These are phyloP conservation scores for Xiphophorus maculatus DNA, from an alignment of 2,113 vertebrate genomes.

Conservation along the genomic window DNA sequence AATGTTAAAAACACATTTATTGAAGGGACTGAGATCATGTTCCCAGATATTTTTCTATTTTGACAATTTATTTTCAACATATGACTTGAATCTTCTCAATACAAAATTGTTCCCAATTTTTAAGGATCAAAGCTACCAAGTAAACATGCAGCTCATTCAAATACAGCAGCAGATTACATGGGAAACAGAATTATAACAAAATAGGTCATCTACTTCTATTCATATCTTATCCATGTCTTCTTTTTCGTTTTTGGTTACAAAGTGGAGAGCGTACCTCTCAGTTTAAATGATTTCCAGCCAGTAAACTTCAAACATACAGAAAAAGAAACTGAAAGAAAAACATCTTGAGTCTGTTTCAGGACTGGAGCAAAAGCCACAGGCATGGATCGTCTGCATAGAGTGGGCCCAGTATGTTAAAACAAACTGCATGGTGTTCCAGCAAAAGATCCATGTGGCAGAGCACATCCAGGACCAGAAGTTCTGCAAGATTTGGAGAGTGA, in stretches of 20 bases:
- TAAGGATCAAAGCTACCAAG: background rate
- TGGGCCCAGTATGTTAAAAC: constrained; percentile 63
- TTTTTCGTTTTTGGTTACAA: background rate
- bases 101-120: no score
- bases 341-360: constrained; percentile 39
- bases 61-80: background rate
- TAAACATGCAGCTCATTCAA: background rate
- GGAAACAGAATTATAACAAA: background rate
- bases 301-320: background rate
- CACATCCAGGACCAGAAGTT: constrained; percentile 68
- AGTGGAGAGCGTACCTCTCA: background rate
- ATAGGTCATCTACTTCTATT: background rate
- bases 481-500: constrained; percentile 61
- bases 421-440: constrained; percentile 71
- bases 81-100: background rate
- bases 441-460: constrained; percentile 64
- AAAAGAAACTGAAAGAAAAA: background rate
- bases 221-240: background rate
- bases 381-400: constrained; percentile 67
- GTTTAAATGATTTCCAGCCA: background rate
- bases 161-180: background rate
- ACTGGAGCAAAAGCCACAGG: constrained; percentile 62
- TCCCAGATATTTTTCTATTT: background rate
- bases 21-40: background rate
- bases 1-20: background rate